Evolutionary conservation across 2,797 vertebrate species (phyloP).

Genomic region (Okamejei kenojei): DNA sequence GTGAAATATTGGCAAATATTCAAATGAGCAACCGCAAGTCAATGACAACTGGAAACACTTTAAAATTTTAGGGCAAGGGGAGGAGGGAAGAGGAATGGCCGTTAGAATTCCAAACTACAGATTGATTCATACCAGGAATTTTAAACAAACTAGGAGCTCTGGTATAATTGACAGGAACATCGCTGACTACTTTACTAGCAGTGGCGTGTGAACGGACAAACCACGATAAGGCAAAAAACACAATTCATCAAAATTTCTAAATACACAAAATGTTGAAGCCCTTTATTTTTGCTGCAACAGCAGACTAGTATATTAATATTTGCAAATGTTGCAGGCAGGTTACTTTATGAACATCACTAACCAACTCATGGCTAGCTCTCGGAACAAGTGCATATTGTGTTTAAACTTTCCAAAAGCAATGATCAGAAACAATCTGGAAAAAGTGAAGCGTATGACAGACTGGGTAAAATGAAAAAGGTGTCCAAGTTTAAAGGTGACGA

Average conservation of each 20-base stretch:
- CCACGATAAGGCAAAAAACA: slow-evolving; percentile 97
- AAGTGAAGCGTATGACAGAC: background rate
- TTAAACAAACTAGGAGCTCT: slow-evolving; percentile 95
- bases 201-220: slow-evolving; percentile 95
- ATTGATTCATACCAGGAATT: slow-evolving; percentile 98
- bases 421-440: background rate
- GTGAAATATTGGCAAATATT: too few species aligned
- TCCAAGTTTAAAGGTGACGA: too few species aligned
- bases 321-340: slow-evolving; percentile 84
- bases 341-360: slow-evolving; percentile 85
- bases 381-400: background rate
- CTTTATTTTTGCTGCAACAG: slow-evolving; percentile 88
- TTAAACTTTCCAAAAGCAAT: background rate
- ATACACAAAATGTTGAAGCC: slow-evolving; percentile 95
- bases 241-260: slow-evolving; percentile 97
- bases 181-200: slow-evolving; percentile 81
- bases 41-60: too few species aligned
- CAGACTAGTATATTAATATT: slow-evolving; percentile 90
- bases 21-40: too few species aligned
- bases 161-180: slow-evolving; percentile 99
- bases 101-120: slow-evolving; percentile 54
- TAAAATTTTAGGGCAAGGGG: background rate
- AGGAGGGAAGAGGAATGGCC: slow-evolving; percentile 76
- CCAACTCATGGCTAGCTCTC: slow-evolving; percentile 52
- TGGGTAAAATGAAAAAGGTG: background rate